Evolutionary conservation across 2,113 vertebrate genomes (phyloP), one percentile per base, ranked within the genome.

Genomic region (Okapia johnstoni): DNA sequence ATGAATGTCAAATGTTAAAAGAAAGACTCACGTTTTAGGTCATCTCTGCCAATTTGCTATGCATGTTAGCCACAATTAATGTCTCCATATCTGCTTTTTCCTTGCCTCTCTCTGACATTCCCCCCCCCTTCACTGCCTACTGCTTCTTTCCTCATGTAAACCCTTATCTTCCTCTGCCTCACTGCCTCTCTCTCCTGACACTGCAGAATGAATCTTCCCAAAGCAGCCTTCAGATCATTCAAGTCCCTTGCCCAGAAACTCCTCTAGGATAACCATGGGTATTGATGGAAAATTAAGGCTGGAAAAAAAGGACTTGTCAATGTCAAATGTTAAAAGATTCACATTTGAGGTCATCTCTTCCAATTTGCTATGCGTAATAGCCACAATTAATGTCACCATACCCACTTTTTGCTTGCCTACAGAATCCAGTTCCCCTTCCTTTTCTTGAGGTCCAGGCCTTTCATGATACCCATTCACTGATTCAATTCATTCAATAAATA

Each of bases 1-100:
- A 85, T 98, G 98, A 99, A 99, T 98, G 99, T 99, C 98, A 99
- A 54, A 91, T 98, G 55, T 97, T 97, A 97, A 94, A 98, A 97
- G 76, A 94, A 86, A 94, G 80, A 96, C 91, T 97, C 96, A 93
- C 81, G 61, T 97, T 95, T 96, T 97, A 96, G 73, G 95, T 95
- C 19, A 91, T 43, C 88, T 98, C 93, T 96, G 97, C 85, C 54
- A 88, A 25, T 96, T 96, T 89, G 16, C 14, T 93, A 40, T 90
- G 54, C 5, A 95, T 90, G 70, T 61, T 55, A 40, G 58, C n/a
- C 33, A 80, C 11, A 58, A 73, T 85, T 95, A 90, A 92, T 48
- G 58, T 85, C 70, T 84, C 26, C 43, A 66, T 43, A 85, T 8
- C 48, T 85, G 26, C 6, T 43, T 90, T 96, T 85, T 7, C 43